These are phyloP conservation scores for Aplodontia rufa DNA, from an alignment of 2,113 vertebrate species.

Conservation along the genomic window DNA sequence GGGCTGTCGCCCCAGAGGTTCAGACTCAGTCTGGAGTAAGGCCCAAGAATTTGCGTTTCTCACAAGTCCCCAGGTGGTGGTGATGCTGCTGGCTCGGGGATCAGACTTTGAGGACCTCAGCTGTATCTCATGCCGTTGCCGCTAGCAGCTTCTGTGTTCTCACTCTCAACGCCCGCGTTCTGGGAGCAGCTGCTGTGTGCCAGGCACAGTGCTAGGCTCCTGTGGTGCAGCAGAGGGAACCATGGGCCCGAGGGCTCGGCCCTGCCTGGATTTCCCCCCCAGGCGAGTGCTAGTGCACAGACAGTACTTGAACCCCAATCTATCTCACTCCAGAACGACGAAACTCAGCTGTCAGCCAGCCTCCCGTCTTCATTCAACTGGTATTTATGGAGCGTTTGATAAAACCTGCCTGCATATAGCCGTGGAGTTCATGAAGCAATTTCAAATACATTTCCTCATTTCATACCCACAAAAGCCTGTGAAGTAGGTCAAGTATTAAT, in stretches of 20 bases:
- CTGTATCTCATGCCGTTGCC: neutral
- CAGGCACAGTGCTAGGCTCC: neutral
- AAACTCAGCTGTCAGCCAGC: neutral
- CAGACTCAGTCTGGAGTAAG: neutral
- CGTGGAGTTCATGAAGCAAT: conserved; percentile 67
- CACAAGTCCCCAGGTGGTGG: neutral
- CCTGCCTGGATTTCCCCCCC: neutral
- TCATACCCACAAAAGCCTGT: conserved; percentile 70
- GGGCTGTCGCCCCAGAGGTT: neutral
- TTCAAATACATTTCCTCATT: conserved; percentile 72
- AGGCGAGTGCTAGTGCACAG: neutral
- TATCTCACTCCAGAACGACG: neutral
- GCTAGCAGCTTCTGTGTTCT: neutral
- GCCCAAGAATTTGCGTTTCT: neutral
- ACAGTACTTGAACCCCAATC: neutral
- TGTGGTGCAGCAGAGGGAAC: neutral
- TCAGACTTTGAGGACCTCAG: neutral
- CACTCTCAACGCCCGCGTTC: neutral
- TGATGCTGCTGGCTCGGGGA: neutral
- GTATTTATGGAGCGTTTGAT: conserved; percentile 53
- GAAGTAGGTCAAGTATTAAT: conserved; percentile 81
- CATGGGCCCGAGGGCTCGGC: neutral
- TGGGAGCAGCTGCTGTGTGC: neutral
- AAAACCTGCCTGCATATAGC: conserved; percentile 35
- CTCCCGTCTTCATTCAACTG: conserved; percentile 55